phyloP scores from a whole-genome alignment of 1,140 invertebrate genomes.

The Cherax quadricarinatus region DNA sequence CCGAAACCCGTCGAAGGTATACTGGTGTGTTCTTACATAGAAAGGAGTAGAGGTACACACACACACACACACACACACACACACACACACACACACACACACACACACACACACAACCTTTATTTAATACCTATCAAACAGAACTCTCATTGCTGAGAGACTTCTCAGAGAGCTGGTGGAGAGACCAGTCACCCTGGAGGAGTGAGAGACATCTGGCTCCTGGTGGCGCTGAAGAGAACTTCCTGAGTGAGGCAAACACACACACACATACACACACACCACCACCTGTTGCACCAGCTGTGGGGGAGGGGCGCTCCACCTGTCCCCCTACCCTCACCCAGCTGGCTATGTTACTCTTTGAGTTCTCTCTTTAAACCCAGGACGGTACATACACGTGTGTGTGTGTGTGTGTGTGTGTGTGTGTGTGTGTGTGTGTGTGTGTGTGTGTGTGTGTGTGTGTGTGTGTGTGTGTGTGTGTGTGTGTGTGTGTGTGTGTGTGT shows the following conservation, averaged over 20 bases:
- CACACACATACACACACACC: neutral
- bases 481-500: too few relatives aligned
- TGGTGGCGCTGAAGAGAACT: slow-evolving; percentile 57
- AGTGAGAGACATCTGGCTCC: slow-evolving; percentile 56
- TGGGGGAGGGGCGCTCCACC: neutral
- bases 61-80: too few relatives aligned
- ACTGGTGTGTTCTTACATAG: too few relatives aligned
- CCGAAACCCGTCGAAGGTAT: too few relatives aligned
- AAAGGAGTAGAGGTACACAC: too few relatives aligned
- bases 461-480: slow-evolving; percentile 5
- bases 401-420: neutral
- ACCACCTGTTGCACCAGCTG: slow-evolving; percentile 14
- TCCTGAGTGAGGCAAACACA: slow-evolving; percentile 39
- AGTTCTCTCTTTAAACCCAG: slow-evolving; percentile 6
- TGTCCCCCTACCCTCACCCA: neutral
- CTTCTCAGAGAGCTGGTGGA: slow-evolving; percentile 1
- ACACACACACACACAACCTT: too few relatives aligned
- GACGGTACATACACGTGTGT: neutral
- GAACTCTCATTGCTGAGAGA: slow-evolving; percentile 31
- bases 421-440: neutral
- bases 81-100: too few relatives aligned
- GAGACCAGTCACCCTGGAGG: neutral
- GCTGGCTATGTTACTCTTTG: slow-evolving; percentile 19
- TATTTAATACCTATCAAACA: slow-evolving; percentile 61
- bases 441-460: too few relatives aligned